phyloP scores from a whole-genome alignment of 2,797 vertebrate species.

The Hydrolagus colliei region DNA sequence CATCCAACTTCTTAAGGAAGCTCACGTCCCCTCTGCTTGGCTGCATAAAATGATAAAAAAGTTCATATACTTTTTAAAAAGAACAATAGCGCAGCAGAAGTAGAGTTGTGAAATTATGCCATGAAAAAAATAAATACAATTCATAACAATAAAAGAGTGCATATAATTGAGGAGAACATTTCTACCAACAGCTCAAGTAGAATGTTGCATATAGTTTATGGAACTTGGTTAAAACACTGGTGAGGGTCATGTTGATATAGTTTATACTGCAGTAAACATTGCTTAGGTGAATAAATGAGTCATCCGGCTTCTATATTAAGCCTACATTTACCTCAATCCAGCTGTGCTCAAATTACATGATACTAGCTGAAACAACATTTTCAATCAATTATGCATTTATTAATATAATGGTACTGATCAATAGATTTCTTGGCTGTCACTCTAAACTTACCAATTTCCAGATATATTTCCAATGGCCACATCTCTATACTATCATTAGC shows the following conservation, averaged over 20 bases:
- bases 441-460: background rate
- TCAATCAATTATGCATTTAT: background rate
- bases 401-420: background rate
- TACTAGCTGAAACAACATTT: background rate
- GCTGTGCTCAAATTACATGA: background rate
- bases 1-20: background rate
- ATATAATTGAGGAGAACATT: slow-evolving; percentile 8
- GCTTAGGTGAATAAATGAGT: slow-evolving; percentile 16
- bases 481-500: background rate
- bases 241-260: background rate
- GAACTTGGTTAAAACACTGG: background rate
- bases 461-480: background rate
- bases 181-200: slow-evolving; percentile 17
- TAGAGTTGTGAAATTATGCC: background rate
- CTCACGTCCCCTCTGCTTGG: background rate
- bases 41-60: background rate
- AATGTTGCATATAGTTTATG: background rate
- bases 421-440: background rate
- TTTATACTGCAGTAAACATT: slow-evolving; percentile 21
- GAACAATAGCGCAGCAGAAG: background rate
- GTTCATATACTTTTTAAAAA: background rate
- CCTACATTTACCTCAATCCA: background rate
- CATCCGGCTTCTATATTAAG: background rate
- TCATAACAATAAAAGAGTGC: background rate
- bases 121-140: slow-evolving; percentile 20